phyloP scores from a whole-genome alignment of 2,888 invertebrate species.

The Tanytarsus gracilentus region DNA sequence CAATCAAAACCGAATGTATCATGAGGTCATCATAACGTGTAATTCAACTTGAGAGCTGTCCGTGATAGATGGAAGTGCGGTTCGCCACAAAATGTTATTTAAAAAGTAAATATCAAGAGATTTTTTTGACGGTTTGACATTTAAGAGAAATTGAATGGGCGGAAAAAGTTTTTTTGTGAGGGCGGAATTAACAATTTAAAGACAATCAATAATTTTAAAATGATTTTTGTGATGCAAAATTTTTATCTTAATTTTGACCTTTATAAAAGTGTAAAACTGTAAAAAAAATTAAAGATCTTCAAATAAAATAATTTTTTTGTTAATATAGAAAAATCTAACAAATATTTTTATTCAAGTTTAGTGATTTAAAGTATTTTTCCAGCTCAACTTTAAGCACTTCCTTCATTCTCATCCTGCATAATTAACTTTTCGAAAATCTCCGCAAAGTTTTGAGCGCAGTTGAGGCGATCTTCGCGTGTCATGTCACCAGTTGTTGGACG shows the following conservation, averaged over 20 bases:
- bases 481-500: conserved; percentile 32
- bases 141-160: no score
- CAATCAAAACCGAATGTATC: conserved; percentile 26
- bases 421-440: conserved; percentile 33
- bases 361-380: neutral
- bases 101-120: no score
- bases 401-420: conserved; percentile 12
- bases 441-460: conserved; percentile 34
- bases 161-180: no score
- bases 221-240: no score
- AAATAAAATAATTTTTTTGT: neutral
- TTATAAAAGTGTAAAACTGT: neutral
- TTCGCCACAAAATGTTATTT: no score
- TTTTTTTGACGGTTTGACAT: no score
- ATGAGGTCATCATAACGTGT: neutral
- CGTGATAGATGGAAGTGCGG: no score
- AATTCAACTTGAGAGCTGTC: neutral
- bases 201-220: no score
- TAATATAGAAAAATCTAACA: neutral
- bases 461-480: conserved; percentile 34
- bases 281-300: neutral
- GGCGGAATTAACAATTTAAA: no score
- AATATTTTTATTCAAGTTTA: neutral
- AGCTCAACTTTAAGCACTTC: neutral
- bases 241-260: no score